Percentiles rank a stretch among this genome's conserved stretches.
Evolutionary conservation across 2,113 vertebrate genomes (phyloP).

Genomic region (Delphinapterus leucas): DNA sequence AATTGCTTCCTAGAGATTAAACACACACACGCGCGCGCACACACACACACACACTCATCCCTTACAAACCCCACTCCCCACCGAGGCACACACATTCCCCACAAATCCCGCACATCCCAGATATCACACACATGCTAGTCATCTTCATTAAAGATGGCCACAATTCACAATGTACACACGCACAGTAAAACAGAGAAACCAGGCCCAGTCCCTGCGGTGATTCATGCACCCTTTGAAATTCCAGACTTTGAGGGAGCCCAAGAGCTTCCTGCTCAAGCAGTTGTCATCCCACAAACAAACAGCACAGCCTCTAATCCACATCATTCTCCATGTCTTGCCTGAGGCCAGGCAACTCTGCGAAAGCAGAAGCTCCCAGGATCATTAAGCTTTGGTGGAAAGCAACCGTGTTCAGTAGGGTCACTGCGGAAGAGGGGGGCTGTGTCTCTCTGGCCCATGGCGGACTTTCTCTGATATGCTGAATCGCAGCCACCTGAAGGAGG

Average conservation of each 20-base stretch:
- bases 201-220: background rate
- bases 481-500: background rate
- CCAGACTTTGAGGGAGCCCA: slow-evolving; percentile 12
- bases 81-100: background rate
- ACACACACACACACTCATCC: background rate
- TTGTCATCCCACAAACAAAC: slow-evolving; percentile 51
- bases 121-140: too few relatives aligned
- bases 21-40: background rate
- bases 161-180: background rate
- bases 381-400: background rate
- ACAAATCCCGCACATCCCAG: background rate
- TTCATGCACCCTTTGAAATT: slow-evolving; percentile 41
- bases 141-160: background rate
- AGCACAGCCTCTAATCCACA: slow-evolving; percentile 24
- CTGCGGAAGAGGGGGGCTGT: too few relatives aligned
- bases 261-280: background rate
- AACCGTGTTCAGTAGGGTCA: background rate
- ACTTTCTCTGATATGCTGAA: background rate
- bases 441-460: accelerated
- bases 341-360: slow-evolving; percentile 24
- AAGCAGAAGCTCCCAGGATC: background rate
- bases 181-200: background rate
- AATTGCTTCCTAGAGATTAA: slow-evolving; percentile 57
- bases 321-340: background rate
- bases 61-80: background rate